Evolutionary conservation across 30 jellyfish, hydroid and myxozoan genomes (phyloP), one percentile per base, ranked within the genome.

Genomic region (Hydractinia echinata): DNA sequence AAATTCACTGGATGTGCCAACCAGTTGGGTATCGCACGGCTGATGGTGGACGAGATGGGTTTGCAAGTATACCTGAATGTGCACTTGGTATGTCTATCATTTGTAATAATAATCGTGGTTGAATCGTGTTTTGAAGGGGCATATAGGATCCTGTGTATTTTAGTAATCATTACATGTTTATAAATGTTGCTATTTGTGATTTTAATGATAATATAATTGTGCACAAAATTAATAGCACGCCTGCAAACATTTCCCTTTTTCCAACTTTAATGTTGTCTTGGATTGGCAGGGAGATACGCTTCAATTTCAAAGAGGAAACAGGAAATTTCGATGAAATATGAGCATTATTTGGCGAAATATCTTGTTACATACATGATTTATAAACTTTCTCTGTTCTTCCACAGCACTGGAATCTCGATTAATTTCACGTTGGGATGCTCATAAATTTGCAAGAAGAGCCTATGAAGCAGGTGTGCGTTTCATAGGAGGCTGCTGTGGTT

Each of bases 11-110:
- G 19, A 76, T 87, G 61, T 66, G 86, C 30, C 96, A 81, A 61
- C 96, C 96, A 20, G 58, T 76, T 5, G 96, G 83, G 6, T 82
- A 8, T 16, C 84, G 88, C 85, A 87, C 91, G 7, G 87, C 96
- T 6, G 96, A 87, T 67, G 92, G 85, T 5, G 92, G 79, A 10
- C 67, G 62, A 70, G 85, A 44, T 55, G 96, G 96, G n/a, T 87
- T 71, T 52, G 67, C 50, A 54, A 79, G 82, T 11, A 54, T 83
- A 9, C 96, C 96, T 15, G 96, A 87, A 69, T 81, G 16, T 66
- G 92, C 96, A 55, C 61, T 82, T 16, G 86, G 91, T 83, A 61
- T 7, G 77, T 67, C 21, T 9, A 0, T 52, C n/a, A n/a, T n/a
- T n/a, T n/a, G n/a, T n/a, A n/a, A n/a, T n/a, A n/a, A n/a, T n/a